Evolutionary conservation across 1,140 invertebrate genomes (phyloP), one percentile per base, ranked within the genome.

Genomic region (Drosophila tristis): DNA sequence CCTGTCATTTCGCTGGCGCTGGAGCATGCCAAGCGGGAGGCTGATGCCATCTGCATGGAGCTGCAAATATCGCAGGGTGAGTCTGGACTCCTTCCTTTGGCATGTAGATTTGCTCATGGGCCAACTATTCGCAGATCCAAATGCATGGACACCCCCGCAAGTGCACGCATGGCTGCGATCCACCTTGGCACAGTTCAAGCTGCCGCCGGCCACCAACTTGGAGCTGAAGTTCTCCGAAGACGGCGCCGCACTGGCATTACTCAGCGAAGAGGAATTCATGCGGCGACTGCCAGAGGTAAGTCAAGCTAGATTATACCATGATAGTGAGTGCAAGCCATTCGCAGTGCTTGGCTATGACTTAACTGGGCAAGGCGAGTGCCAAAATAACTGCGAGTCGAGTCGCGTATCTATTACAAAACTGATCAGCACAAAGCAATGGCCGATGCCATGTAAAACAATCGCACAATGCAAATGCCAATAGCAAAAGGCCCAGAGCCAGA

Each of bases 101-200:
- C 20, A 26, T n/a, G 48, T 2, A 5, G 5, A 62, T 45, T 45
- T 55, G 56, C 54, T 25, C 0, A 39, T 39, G 35, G 35, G 1
- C 2, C 0, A 4, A 15, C 15, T 39, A 26, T 15, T 48, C 93
- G 4, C 92, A 98, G 97, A 98, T 94, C 97, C 97, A 44, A 94
- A 94, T 81, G 94, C 95, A 67, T 99, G 98, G 98, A 96, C 95
- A 61, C 93, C 94, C 6, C 94, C 94, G 43, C 96, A 98, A 84
- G 97, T 98, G 5, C 95, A 96, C 49, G 94, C 96, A 1, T 98
- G 97, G 97, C 94, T 98, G 23, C 94, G 96, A 86, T 98, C 96
- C 95, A 97, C 96, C 55, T 93, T 96, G 47, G 94, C 95, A 82
- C 96, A 97, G 91, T 96, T 96, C 82, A 94, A 95, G 78, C 92